phyloP scores from a whole-genome alignment of 2,113 vertebrate species.

The Vidua macroura region DNA sequence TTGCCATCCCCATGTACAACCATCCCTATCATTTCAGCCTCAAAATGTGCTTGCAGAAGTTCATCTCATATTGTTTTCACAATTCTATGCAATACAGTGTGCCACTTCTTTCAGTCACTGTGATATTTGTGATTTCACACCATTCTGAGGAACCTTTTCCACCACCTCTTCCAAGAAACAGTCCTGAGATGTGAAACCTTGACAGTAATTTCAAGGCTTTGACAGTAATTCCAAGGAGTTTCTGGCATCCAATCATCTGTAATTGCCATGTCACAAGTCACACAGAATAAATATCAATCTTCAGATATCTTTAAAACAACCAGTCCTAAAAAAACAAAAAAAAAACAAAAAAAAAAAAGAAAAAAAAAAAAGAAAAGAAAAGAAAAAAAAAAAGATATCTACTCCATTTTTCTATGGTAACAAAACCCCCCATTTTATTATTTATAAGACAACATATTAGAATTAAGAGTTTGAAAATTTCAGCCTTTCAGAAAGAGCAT shows the following conservation, averaged over 20 bases:
- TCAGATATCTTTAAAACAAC: not conserved
- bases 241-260: not conserved
- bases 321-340: not conserved
- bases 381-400: not conserved
- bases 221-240: not conserved
- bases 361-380: not conserved
- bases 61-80: not conserved
- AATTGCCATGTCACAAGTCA: not conserved
- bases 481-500: not conserved
- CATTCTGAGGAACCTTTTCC: not conserved
- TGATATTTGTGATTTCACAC: not conserved
- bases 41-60: not conserved
- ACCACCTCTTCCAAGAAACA: not conserved
- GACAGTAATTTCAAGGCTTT: not conserved
- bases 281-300: not conserved
- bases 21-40: not conserved
- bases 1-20: not conserved
- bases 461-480: not conserved
- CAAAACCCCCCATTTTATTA: not conserved
- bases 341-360: not conserved
- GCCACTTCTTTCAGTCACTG: not conserved
- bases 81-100: not conserved
- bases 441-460: not conserved
- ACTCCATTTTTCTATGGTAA: not conserved
- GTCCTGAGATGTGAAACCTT: not conserved